phyloP scores from a whole-genome alignment of 2,797 vertebrate genomes.

The Phrynocephalus vlangalii region DNA sequence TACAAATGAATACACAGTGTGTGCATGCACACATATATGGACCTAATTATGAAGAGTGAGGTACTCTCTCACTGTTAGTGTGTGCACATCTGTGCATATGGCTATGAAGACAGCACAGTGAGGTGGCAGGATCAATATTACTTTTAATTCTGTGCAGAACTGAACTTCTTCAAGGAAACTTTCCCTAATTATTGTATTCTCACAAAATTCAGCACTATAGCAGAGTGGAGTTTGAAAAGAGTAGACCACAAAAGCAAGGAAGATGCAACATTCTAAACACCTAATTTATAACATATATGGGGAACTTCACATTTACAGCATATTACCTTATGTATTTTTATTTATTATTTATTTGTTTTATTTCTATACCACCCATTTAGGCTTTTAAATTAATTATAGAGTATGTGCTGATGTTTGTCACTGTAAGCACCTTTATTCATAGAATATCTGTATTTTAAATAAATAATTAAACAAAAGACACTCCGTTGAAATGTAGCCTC shows the following conservation, averaged over 20 bases:
- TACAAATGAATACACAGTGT: background rate
- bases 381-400: background rate
- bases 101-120: background rate
- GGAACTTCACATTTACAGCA: background rate
- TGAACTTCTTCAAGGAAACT: background rate
- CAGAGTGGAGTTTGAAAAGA: slow-evolving; percentile 6
- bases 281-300: background rate
- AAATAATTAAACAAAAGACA: slow-evolving; percentile 17
- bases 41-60: background rate
- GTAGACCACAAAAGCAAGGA: slow-evolving; percentile 29
- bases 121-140: background rate
- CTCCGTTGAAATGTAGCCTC: slow-evolving; percentile 8
- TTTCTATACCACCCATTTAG: background rate
- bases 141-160: background rate
- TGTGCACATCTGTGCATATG: background rate
- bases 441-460: slow-evolving; percentile 34
- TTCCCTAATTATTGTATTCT: background rate
- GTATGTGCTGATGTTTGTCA: background rate
- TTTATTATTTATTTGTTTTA: too few species aligned
- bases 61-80: too few species aligned
- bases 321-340: slow-evolving; percentile 1
- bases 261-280: slow-evolving; percentile 44
- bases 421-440: slow-evolving; percentile 15
- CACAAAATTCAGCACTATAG: slow-evolving; percentile 12
- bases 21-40: background rate